These are phyloP conservation scores for Tragulus kanchil DNA, from an alignment of 2,113 vertebrate genomes.

Conservation along the genomic window DNA sequence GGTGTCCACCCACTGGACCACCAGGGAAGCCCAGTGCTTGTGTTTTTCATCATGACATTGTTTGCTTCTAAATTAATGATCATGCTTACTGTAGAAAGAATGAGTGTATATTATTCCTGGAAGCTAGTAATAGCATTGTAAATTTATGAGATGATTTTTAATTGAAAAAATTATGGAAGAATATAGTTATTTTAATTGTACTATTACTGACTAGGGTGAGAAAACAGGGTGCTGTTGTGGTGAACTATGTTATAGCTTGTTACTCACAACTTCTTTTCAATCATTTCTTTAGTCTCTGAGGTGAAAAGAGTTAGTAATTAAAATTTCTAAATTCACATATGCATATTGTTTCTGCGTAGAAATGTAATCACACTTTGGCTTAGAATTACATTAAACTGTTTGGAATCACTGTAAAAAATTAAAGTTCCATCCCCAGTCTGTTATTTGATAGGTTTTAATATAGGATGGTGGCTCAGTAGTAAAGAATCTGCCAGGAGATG, in stretches of 20 bases:
- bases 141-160: too few species aligned
- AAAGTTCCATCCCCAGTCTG: too few species aligned
- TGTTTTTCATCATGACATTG: constrained; percentile 95
- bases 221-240: constrained; percentile 94
- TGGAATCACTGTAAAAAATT: constrained; percentile 93
- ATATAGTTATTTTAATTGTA: constrained; percentile 95
- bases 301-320: constrained; percentile 99
- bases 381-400: constrained; percentile 99
- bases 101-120: constrained; percentile 99
- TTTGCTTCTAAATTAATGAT: constrained; percentile 99
- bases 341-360: constrained; percentile 99
- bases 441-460: too few species aligned
- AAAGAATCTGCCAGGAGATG: neutral
- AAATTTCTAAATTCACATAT: constrained; percentile 99
- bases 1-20: too few species aligned
- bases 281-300: constrained; percentile 99
- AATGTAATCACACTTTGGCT: constrained; percentile 99
- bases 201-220: constrained; percentile 99
- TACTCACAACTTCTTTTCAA: constrained; percentile 99
- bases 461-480: neutral
- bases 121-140: constrained; percentile 98
- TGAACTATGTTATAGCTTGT: constrained; percentile 99
- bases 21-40: too few species aligned
- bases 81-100: constrained; percentile 99
- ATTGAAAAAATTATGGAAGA: too few species aligned